These are phyloP conservation scores for Malacoraja senta DNA, from an alignment of 2,797 vertebrate genomes.

Conservation along the genomic window DNA sequence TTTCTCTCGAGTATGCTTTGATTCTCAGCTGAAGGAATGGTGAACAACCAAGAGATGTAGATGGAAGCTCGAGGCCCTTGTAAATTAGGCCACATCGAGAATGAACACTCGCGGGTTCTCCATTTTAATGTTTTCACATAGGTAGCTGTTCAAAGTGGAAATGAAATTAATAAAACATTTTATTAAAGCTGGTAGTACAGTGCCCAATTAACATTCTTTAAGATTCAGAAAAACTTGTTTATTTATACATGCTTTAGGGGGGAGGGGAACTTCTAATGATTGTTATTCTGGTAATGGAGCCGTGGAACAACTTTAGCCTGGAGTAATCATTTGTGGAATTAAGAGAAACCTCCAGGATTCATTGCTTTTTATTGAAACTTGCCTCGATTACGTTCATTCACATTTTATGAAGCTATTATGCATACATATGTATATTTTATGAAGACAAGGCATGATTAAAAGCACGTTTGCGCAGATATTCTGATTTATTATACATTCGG, in stretches of 20 bases:
- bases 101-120: not conserved
- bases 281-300: not conserved
- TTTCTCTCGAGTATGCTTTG: not conserved
- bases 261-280: constrained; percentile 2
- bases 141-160: not conserved
- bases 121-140: not conserved
- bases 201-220: not conserved
- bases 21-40: not conserved
- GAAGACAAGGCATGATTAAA: constrained; percentile 8
- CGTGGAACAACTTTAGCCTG: not conserved
- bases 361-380: not conserved
- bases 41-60: not conserved
- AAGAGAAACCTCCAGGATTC: not conserved
- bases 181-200: not conserved
- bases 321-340: not conserved
- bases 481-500: not conserved
- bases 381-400: not conserved
- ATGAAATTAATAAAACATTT: not conserved
- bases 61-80: not conserved
- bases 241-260: not conserved
- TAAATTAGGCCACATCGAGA: not conserved
- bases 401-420: constrained; percentile 9
- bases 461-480: not conserved
- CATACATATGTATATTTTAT: not conserved
- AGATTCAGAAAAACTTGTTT: not conserved